Evolutionary conservation across 2,797 vertebrate genomes (phyloP), one percentile per base, ranked within the genome.

Genomic region (Holocentrus rufus): DNA sequence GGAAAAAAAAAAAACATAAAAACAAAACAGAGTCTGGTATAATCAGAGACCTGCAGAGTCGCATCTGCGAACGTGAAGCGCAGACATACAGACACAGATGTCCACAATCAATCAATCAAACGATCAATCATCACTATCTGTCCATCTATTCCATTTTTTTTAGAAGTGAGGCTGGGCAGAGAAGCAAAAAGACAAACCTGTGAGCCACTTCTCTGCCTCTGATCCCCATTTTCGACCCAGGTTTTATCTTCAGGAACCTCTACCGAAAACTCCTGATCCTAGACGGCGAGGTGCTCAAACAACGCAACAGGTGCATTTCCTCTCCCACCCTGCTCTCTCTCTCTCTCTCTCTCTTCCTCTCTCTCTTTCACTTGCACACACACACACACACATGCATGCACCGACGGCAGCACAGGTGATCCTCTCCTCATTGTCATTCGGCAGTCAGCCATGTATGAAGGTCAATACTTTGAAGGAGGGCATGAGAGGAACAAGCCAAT

Each of bases 391-490:
- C 47, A 67, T 63, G 69, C 80, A 22, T 22, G 54, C 76, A 22
- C 54, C 46, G 77, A 77, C 68, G 75, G 63, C 52, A 31, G 52
- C 56, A 74, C 82, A 86, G 88, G 86, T 90, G 88, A 88, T 78
- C 72, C 67, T 81, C 55, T 56, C 58, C 85, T 90, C 88, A 85
- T 89, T 90, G 88, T 86, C 79, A 87, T 91, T 85, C 84, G 0
- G 59, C 76, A 81, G 85, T 81, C 83, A 77, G 74, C 74, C 6
- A 30, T 67, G 74, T 77, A 77, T 90, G 91, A 92, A 91, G 89
- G 90, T 93, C 92, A 89, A 84, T 78, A 80, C 87, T 85, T 81
- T 87, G 82, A 85, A 82, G 76, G 82, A 88, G 83, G 81, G 73
- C 88, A 85, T 14, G 72, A 77, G 71, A 85, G 55, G 72, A 89